A percentile compares a stretch with the other conserved stretches of the same genome.
These are phyloP conservation scores for Boleophthalmus pectinirostris DNA, from an alignment of 2,113 vertebrate species.

Conservation along the genomic window DNA sequence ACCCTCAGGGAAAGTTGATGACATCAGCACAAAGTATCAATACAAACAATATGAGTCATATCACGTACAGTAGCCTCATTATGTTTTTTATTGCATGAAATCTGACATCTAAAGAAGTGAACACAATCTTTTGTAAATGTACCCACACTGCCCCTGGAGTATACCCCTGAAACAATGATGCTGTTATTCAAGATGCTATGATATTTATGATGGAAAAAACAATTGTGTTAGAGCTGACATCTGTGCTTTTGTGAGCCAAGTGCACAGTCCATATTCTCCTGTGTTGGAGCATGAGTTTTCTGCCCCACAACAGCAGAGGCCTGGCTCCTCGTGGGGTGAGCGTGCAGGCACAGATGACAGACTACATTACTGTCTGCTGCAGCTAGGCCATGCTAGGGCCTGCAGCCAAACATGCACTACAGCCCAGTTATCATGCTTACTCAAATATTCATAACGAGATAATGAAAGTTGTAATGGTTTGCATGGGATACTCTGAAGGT, in stretches of 20 bases:
- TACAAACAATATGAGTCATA: not conserved
- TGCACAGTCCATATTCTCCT: slow-evolving; percentile 48
- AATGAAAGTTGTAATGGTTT: slow-evolving; percentile 73
- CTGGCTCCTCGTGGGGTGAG: slow-evolving; percentile 66
- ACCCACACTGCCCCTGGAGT: not conserved
- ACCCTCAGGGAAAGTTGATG: too few relatives aligned
- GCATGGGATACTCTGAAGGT: slow-evolving; percentile 56
- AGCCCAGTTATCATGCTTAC: slow-evolving; percentile 75
- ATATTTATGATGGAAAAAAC: slow-evolving; percentile 61
- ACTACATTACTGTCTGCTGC: slow-evolving; percentile 72
- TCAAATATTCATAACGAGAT: slow-evolving; percentile 76
- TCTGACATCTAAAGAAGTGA: not conserved
- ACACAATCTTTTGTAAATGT: not conserved
- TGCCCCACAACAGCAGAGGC: slow-evolving; percentile 76
- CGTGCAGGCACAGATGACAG: slow-evolving; percentile 78
- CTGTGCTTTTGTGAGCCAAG: slow-evolving; percentile 73
- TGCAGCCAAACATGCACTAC: slow-evolving; percentile 64
- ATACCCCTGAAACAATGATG: slow-evolving; percentile 3
- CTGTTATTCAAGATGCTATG: slow-evolving; percentile 7
- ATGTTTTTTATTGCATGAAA: slow-evolving; percentile 4
- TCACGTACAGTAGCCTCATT: not conserved
- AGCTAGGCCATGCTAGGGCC: slow-evolving; percentile 73
- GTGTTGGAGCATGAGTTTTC: slow-evolving; percentile 65
- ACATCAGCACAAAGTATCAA: not conserved
- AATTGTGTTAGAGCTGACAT: slow-evolving; percentile 74